A percentile compares a stretch with the other conserved stretches of the same genome.
These are phyloP conservation scores for Neoascia interrupta DNA, from an alignment of 2,888 invertebrate genomes.

Conservation along the genomic window DNA sequence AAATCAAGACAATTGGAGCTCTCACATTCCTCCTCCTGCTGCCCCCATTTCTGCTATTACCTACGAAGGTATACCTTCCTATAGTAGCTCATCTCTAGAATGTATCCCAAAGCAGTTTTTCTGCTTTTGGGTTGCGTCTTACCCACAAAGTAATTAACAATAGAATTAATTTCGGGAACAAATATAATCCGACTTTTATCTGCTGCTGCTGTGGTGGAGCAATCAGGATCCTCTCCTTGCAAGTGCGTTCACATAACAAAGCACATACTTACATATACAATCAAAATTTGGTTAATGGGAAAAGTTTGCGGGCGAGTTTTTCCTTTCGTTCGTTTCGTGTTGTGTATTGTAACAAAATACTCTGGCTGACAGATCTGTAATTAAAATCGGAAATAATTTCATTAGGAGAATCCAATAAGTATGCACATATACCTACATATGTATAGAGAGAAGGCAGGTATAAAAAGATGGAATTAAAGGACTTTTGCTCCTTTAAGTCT, in stretches of 20 bases:
- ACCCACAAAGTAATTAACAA: conserved; percentile 63
- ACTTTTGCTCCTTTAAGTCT: too few species aligned
- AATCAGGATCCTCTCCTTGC: conserved; percentile 23
- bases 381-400: conserved; percentile 61
- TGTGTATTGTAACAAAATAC: neutral
- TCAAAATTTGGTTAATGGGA: conserved; percentile 66
- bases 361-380: conserved; percentile 34
- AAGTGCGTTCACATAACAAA: conserved; percentile 49
- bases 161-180: conserved; percentile 63
- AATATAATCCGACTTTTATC: conserved; percentile 58
- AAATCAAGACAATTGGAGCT: conserved; percentile 35
- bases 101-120: neutral
- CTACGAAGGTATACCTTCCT: neutral
- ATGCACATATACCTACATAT: too few species aligned
- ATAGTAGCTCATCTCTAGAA: neutral
- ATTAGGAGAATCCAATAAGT: conserved; percentile 34
- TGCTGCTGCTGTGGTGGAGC: conserved; percentile 23
- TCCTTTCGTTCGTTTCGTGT: neutral
- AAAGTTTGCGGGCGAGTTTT: conserved; percentile 46
- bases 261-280: too few species aligned
- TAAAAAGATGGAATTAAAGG: too few species aligned
- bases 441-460: too few species aligned
- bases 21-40: neutral
- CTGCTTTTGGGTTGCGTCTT: neutral
- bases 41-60: too few species aligned